Base-by-base conservation (phyloP, 1,140 invertebrate genomes). In the Leptoteleia sp. region DNA sequence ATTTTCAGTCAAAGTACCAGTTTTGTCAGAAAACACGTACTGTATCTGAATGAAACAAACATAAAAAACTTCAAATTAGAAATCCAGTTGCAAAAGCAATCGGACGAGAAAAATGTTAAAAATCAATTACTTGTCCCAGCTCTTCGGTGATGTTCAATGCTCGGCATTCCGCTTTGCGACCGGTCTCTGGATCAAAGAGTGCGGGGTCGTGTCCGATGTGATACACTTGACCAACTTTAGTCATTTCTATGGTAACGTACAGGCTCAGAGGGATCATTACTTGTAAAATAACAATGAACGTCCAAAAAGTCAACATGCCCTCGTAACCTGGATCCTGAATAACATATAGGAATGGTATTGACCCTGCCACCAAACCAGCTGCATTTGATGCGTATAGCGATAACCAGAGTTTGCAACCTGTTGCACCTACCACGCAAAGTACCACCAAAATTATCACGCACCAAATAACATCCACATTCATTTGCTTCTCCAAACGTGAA, bases 131-230 rank as follows among this genome's bases (percentile, higher is more conserved):
- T 90, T 98, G 97, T 2, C 98, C 98, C 40, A 99, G 91, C 88
- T 99, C 97, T 88, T 99, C 98, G 0, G 98, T 97, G 43, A 99
- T 99, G 85, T 99, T 99, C 71, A 99, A 91, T 25, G 98, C 97
- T 55, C 97, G 91, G 86, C 97, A 99, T 88, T 99, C 96, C n/a
- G 96, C 93, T 67, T 94, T 90, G 79, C 95, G 97, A 84, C 97
- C 94, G 4, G 93, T 95, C 37, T 93, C 90, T 6, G 93, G 89
- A 89, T 99, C 96, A 83, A 95, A 97, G 77, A 99, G 90, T 40
- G 96, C 93, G 1, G 93, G 89, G 87, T 99, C 97, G 81, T 97
- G 93, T 81, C 97, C 95, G 61, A 99, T 99, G 86, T 98, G 96
- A 88, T 95, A 99, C 11, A 99, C 95, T 91, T 99, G 98, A 22